Base-by-base conservation (phyloP, 2,888 invertebrate species). In the Xylocampa areola region DNA sequence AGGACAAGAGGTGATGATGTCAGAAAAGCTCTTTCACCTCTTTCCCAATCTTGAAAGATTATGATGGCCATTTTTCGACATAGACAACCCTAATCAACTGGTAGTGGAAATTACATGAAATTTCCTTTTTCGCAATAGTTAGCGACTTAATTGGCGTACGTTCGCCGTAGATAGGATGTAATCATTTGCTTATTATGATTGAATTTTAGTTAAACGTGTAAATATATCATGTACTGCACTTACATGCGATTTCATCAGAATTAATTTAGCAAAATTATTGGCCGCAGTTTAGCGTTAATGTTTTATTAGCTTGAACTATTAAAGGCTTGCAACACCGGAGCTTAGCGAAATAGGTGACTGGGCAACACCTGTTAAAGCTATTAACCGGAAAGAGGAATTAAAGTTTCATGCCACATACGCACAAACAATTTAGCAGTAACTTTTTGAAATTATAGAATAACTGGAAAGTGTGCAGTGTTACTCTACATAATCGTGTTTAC, bases 51-150 rank as follows among this genome's bases (percentile, higher is more conserved):
- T n/a, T n/a, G n/a, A n/a, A n/a, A n/a, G n/a, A n/a, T n/a, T n/a
- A n/a, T n/a, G n/a, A n/a, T n/a, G n/a, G n/a, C n/a, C n/a, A n/a
- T n/a, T n/a, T n/a, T n/a, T 25, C 25, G 2, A 25, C 25, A 0
- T 2, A 2, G 25, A 2, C 45, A 76, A 35, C 75, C 75, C 76
- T 76, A 55, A 35, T 17, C 7, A 48, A 50, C 61, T 54, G 39
- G 63, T 55, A 50, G 68, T 80, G 79, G 79, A 77, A 76, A 80
- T 81, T 80, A 80, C 75, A 79, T 76, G 76, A 76, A 79, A 78
- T 81, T 80, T 81, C 77, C 81, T 81, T 80, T 82, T 82, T 82
- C 80, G 82, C 76, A 82, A 82, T 73, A 59, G 40, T 64, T 63
- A 33, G 55, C 60, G 54, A 67, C 45, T 68, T 78, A 77, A 76